A percentile compares a stretch with the other conserved stretches of the same genome.
Conservation (phyloP, 2,113 vertebrate species). For the Paradisaea rubra region DNA sequence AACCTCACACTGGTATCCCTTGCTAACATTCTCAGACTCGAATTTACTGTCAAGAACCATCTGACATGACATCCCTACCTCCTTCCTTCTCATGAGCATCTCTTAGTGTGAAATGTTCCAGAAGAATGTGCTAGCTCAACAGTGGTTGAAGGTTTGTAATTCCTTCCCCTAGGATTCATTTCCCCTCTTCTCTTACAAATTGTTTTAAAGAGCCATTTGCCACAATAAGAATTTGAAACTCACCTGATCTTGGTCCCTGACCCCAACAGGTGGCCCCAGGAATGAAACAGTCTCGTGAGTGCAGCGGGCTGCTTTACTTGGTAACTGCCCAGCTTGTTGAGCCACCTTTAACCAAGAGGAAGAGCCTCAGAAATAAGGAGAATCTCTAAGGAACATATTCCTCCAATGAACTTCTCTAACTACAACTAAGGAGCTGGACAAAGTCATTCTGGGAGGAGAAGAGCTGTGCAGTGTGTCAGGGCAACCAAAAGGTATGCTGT, state of each 20-base stretch:
- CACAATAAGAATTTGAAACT: constrained; percentile 73
- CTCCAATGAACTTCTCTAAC: constrained; percentile 53
- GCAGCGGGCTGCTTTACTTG: constrained; percentile 73
- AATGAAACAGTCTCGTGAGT: constrained; percentile 73
- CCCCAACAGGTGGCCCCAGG: constrained; percentile 72
- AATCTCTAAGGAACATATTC: constrained; percentile 57
- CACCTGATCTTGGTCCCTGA: constrained; percentile 74
- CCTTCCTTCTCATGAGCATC: constrained; percentile 5
- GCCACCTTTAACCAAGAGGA: constrained; percentile 72
- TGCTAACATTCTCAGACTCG: background rate
- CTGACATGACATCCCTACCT: constrained; percentile 23
- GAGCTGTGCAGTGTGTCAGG: constrained; percentile 47
- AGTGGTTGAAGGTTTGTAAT: background rate
- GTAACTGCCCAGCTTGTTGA: constrained; percentile 72
- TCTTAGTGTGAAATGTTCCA: background rate
- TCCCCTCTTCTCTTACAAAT: constrained; percentile 62
- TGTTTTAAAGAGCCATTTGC: constrained; percentile 67
- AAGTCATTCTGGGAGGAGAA: constrained; percentile 32
- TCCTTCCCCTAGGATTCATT: constrained; percentile 43
- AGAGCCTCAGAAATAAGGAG: constrained; percentile 69
- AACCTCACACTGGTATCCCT: constrained; percentile 17
- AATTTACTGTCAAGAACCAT: background rate
- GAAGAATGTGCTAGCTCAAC: constrained; percentile 7
- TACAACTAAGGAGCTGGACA: constrained; percentile 60
- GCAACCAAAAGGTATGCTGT: constrained; percentile 41